phyloP scores from a whole-genome alignment of 2,113 vertebrate genomes.

The Capreolus pygargus region DNA sequence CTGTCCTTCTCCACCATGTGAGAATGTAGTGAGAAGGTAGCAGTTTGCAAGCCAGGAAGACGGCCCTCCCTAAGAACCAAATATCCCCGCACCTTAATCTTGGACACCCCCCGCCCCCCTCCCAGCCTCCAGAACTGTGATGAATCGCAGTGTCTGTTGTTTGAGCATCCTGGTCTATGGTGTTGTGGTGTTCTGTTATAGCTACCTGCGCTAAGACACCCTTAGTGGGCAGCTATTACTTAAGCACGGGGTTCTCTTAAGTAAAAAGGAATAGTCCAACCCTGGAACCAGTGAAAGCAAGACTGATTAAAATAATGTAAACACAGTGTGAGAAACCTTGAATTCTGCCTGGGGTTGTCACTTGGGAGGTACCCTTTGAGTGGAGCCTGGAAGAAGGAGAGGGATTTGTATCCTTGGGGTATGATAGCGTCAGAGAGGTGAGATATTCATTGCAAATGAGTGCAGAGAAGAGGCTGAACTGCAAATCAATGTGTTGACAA shows the following conservation, averaged over 20 bases:
- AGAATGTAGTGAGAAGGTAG: not conserved
- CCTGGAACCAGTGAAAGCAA: not conserved
- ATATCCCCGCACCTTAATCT: not conserved
- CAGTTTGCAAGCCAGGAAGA: not conserved
- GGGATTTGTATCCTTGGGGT: not conserved
- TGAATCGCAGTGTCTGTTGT: not conserved
- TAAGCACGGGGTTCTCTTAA: not conserved
- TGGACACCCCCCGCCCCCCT: not conserved
- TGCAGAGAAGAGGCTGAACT: not conserved
- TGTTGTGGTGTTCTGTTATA: not conserved
- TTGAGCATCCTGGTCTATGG: not conserved
- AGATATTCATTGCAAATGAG: not conserved
- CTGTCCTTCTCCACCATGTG: not conserved
- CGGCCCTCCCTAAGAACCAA: not conserved
- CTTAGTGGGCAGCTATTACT: not conserved
- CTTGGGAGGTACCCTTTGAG: not conserved
- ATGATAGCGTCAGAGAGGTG: not conserved
- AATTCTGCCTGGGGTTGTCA: not conserved
- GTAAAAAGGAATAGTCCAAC: not conserved
- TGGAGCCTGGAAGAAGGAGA: not conserved
- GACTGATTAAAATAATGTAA: not conserved
- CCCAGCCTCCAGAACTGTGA: not conserved
- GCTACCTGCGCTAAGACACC: not conserved
- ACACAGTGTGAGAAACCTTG: not conserved
- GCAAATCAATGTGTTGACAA: not conserved